Percentiles rank a stretch among this genome's conserved stretches.
These are phyloP conservation scores for Neomorphus geoffroyi DNA, from an alignment of 2,797 vertebrate genomes.

Conservation along the genomic window DNA sequence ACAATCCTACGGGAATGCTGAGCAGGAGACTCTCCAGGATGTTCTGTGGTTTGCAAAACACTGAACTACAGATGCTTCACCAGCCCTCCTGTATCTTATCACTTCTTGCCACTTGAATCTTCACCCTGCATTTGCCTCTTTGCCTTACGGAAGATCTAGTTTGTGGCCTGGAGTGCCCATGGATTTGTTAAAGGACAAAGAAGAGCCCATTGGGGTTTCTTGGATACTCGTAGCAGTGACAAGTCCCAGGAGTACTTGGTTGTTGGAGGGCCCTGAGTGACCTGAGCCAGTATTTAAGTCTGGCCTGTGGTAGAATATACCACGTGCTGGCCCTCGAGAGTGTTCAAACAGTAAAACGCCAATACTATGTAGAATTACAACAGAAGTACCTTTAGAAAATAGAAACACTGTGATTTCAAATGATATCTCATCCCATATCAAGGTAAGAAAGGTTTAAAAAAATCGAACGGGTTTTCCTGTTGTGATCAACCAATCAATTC, in stretches of 20 bases:
- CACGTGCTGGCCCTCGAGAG: neutral
- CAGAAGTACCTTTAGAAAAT: neutral
- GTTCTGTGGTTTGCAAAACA: neutral
- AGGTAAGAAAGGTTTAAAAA: neutral
- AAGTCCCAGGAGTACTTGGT: neutral
- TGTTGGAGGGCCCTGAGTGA: neutral
- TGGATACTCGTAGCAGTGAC: fast-evolving
- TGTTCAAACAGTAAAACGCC: neutral
- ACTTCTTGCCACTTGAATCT: neutral
- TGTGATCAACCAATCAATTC: neutral
- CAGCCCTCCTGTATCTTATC: neutral
- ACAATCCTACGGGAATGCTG: neutral
- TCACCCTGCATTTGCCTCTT: neutral
- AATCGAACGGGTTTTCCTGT: neutral
- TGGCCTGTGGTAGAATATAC: neutral
- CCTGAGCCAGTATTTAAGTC: neutral
- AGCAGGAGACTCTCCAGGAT: neutral
- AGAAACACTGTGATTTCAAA: neutral
- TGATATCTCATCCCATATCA: neutral
- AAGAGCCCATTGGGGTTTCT: neutral
- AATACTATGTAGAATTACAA: neutral
- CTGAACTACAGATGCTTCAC: neutral
- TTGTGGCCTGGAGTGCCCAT: neutral
- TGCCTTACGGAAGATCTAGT: neutral
- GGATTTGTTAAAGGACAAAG: neutral